These are phyloP conservation scores for Acrossocheilus wenchowensis DNA, from an alignment of 2,797 vertebrate species.

Conservation along the genomic window DNA sequence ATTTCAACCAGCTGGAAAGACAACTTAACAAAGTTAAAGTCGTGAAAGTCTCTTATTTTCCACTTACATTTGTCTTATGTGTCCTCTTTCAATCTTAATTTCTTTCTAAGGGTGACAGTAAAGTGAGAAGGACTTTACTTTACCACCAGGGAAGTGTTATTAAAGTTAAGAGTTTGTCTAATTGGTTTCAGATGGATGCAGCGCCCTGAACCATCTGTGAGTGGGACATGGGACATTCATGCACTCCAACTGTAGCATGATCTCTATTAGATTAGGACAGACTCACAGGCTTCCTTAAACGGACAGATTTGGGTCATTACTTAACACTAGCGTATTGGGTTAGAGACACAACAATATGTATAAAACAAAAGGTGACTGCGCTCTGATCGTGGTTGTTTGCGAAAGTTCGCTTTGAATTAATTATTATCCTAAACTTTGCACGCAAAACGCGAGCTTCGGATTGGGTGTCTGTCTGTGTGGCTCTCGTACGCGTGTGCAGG, in stretches of 20 bases:
- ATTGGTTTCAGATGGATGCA: slow-evolving; percentile 56
- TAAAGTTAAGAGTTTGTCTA: slow-evolving; percentile 46
- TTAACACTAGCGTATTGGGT: background rate
- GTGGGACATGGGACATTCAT: background rate
- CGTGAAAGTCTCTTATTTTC: background rate
- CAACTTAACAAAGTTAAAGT: background rate
- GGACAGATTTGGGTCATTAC: background rate
- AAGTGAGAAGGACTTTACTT: slow-evolving; percentile 52
- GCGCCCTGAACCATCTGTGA: slow-evolving; percentile 26
- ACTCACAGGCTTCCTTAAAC: background rate
- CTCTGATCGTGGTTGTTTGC: background rate
- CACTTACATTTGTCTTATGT: background rate
- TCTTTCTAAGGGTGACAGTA: slow-evolving; percentile 21
- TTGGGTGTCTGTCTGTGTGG: background rate
- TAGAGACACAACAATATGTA: background rate
- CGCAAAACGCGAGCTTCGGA: background rate
- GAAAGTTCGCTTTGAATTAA: background rate
- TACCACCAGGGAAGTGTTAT: slow-evolving; percentile 42
- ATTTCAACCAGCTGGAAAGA: background rate
- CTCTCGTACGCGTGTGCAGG: slow-evolving; percentile 25
- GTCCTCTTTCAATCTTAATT: background rate
- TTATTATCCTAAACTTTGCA: background rate
- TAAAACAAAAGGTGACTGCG: background rate
- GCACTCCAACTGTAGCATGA: slow-evolving; percentile 10
- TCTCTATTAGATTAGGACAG: slow-evolving; percentile 15